Base-by-base conservation (phyloP, 2,797 vertebrate genomes). In the Anguilla anguilla region DNA sequence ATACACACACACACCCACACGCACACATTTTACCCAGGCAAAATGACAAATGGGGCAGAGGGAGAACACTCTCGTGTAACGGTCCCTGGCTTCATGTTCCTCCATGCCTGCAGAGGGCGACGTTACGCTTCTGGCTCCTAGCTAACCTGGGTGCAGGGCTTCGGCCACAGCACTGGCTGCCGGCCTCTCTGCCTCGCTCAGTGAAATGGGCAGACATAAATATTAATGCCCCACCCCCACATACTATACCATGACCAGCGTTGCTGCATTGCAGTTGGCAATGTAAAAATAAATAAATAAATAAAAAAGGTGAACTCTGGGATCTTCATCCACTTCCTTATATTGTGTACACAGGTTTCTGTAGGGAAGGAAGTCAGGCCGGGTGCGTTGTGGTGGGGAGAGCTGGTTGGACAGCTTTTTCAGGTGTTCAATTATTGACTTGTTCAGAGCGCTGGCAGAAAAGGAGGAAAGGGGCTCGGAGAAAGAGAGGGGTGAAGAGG, bases 191-290 rank as follows among this genome's bases (percentile, higher is more conserved):
- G 89, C 92, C 94, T 95, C 49, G 87, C 89, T 93, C 92, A 92
- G 93, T 89, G 67, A 94, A 95, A 95, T 93, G 91, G 94, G 90
- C 77, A 89, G 91, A 89, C 94, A 95, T 95, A 94, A 96, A 96
- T 96, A 95, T 96, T 95, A 94, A 96, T 95, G 93, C 89, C 89
- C 92, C 92, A 94, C 88, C 91, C 91, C 93, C 92, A 90, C 59
- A 46, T 35, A 61, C 90, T n/a, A 94, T 85, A 57, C 61, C 61
- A 67, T 9, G 22, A 67, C 25, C 61, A 67, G 61, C 61, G 25
- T 67, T 95, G 94, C 95, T 96, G 95, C 96, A 96, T 90, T 96
- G 95, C 95, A 95, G 95, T 94, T 94, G 93, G 92, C 89, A 89
- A 79, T 90, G 93, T 94, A 94, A 94, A 69, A 91, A 92, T 55